Evolutionary conservation across 2,888 invertebrate genomes (phyloP).

Genomic region (Cephus spinipes): DNA sequence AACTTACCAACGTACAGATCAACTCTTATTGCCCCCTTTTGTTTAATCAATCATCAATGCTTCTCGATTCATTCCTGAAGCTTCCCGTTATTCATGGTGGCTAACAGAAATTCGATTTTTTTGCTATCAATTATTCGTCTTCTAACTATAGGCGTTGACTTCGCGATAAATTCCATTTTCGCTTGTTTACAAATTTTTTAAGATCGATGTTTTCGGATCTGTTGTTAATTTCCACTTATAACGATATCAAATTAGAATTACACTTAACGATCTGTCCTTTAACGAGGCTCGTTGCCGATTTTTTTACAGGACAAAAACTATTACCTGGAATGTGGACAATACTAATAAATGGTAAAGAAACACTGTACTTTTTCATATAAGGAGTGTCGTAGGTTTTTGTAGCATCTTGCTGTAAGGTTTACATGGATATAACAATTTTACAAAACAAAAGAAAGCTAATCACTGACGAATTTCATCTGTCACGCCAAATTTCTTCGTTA

Average conservation of each 20-base stretch:
- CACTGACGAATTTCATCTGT: background rate
- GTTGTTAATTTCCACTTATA: background rate
- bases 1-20: background rate
- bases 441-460: background rate
- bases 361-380: constrained; percentile 28
- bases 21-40: background rate
- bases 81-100: background rate
- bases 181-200: background rate
- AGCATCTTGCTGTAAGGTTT: constrained; percentile 2
- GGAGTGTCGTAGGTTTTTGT: constrained; percentile 10
- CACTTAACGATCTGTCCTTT: constrained; percentile 31
- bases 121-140: background rate
- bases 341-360: constrained; percentile 77
- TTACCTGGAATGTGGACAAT: constrained; percentile 86
- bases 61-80: background rate
- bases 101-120: background rate
- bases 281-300: constrained; percentile 64
- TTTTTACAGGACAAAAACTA: constrained; percentile 88
- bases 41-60: background rate
- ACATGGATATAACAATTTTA: background rate
- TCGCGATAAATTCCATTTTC: background rate
- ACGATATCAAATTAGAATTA: background rate
- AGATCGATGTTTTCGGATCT: background rate
- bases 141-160: background rate
- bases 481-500: background rate